These are phyloP conservation scores for Saiga tatarica DNA, from an alignment of 2,113 vertebrate genomes.

Conservation along the genomic window DNA sequence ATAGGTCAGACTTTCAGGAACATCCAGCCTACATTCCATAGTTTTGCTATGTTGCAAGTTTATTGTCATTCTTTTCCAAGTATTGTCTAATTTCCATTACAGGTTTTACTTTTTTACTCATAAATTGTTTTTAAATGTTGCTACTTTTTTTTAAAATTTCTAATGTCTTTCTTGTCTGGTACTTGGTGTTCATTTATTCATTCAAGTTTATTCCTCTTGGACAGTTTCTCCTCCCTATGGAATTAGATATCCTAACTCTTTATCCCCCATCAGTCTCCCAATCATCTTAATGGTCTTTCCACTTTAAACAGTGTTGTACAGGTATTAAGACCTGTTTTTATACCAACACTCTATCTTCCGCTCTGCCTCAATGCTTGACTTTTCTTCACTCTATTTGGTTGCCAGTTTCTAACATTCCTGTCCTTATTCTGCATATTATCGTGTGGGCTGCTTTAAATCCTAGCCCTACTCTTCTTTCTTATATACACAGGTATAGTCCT, in stretches of 20 bases:
- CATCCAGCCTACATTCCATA: neutral
- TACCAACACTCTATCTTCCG: neutral
- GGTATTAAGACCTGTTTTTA: neutral
- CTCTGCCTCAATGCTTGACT: neutral
- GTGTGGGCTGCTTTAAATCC: neutral
- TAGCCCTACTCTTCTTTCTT: neutral
- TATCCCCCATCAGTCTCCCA: neutral
- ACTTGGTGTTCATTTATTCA: neutral
- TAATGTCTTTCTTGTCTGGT: neutral
- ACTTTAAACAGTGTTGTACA: neutral
- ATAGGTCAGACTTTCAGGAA: neutral
- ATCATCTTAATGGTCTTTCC: neutral
- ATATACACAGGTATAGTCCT: neutral
- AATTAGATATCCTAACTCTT: neutral
- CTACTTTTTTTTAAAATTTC: neutral
- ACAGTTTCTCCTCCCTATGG: neutral
- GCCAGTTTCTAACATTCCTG: neutral
- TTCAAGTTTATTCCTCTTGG: neutral
- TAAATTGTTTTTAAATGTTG: neutral
- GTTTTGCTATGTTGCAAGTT: neutral
- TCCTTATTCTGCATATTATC: neutral
- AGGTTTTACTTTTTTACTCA: neutral
- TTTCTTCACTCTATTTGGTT: neutral
- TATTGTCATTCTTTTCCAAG: neutral
- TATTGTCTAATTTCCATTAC: neutral